Conservation (phyloP, 2,797 vertebrate genomes). For the Gymnopithys bicolor region DNA sequence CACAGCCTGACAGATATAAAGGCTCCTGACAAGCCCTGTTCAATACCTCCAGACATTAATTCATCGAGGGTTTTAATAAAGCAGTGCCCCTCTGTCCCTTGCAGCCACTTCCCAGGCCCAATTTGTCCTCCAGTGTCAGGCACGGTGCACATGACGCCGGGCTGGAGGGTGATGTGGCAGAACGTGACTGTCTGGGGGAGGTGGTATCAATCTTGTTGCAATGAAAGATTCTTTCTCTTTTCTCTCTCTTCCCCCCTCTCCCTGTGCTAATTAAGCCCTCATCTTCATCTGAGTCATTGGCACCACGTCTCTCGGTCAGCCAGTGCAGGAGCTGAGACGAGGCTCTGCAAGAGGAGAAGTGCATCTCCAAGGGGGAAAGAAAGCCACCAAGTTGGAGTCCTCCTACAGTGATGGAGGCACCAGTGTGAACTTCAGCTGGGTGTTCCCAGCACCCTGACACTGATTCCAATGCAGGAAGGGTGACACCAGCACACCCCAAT, state of each 20-base stretch:
- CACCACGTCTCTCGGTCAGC: slow-evolving; percentile 48
- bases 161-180: slow-evolving; percentile 64
- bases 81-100: slow-evolving; percentile 1
- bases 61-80: slow-evolving; percentile 51
- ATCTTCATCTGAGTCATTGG: slow-evolving; percentile 72
- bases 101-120: neutral
- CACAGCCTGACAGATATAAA: neutral
- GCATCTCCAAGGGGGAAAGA: rapidly evolving
- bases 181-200: slow-evolving; percentile 74
- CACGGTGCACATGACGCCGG: neutral
- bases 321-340: slow-evolving; percentile 23
- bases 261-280: slow-evolving; percentile 68
- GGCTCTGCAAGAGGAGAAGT: neutral
- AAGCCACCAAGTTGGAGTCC: rapidly evolving
- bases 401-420: neutral
- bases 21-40: neutral
- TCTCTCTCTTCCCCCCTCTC: slow-evolving; percentile 40
- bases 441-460: neutral
- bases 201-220: slow-evolving; percentile 66
- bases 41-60: slow-evolving; percentile 7
- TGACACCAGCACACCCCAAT: neutral
- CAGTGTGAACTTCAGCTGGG: neutral
- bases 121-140: slow-evolving; percentile 26
- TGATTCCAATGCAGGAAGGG: neutral
- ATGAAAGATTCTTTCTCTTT: slow-evolving; percentile 56